Evolutionary conservation across 2,888 invertebrate genomes (phyloP), one percentile per base, ranked within the genome.

Genomic region (Synanthedon myopaeformis): DNA sequence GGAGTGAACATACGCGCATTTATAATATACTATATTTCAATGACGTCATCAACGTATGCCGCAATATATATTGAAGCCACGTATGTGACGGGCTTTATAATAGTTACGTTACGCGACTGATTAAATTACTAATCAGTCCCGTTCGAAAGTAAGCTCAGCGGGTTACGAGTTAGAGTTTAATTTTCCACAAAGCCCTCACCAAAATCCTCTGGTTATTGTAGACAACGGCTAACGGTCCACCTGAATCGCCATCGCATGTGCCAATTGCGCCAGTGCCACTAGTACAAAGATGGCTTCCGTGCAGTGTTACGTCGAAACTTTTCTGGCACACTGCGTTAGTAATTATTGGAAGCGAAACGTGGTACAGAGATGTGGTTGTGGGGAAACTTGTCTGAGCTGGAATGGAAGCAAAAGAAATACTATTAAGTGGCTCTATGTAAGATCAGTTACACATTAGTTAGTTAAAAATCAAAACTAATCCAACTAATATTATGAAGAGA

Each of bases 161-260:
- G 3, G 35, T 35, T 5, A 35, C 10, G 10, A 10, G 10, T 8
- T 35, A 35, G 35, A 35, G 35, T 35, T 35, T 35, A 45, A 10
- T 35, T 35, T 35, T 10, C 35, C 10, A 35, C 10, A 35, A 12
- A 17, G 3, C 2, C 14, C 66, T 64, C 55, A 83, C 84, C 73
- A 82, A 66, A 41, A 65, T 73, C 51, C 67, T 70, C 2, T 52
- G 57, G 41, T 72, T 72, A 4, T 76, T 69, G 57, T 67, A 60
- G 0, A 70, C 42, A 1, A 74, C 62, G 0, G 76, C 72, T 49
- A 84, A 57, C 0, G 85, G 84, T 1, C 85, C 84, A 0, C 85
- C 85, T 0, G 81, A 82, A 54, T 85, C 85, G 0, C 85, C 85
- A 35, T 79, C 84, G 58, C 90, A 90, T 3, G 87, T 85, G 0